These are phyloP conservation scores for Caenorhabditis auriculariae DNA, from an alignment of 2,888 invertebrate genomes.

Conservation along the genomic window DNA sequence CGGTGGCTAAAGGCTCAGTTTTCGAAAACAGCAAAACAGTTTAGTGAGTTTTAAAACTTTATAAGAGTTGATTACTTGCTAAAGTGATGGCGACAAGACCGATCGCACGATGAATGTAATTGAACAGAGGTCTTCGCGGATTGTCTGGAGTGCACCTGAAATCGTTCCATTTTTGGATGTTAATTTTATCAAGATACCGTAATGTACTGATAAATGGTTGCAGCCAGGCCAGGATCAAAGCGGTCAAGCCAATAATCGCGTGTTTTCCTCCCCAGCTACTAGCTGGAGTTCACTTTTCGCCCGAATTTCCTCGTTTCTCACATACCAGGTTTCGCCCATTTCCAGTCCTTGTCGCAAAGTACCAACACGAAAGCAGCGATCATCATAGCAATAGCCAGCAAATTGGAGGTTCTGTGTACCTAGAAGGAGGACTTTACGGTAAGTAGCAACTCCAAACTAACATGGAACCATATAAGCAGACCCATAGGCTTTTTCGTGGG, in stretches of 20 bases:
- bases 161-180: neutral
- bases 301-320: neutral
- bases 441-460: conserved; percentile 3
- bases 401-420: conserved; percentile 42
- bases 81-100: conserved; percentile 36
- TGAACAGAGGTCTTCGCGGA: conserved; percentile 45
- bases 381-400: conserved; percentile 38
- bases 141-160: conserved; percentile 42
- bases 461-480: conserved; percentile 50
- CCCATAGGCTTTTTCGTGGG: conserved; percentile 42
- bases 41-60: neutral
- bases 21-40: neutral
- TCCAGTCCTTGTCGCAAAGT: conserved; percentile 37
- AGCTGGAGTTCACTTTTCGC: neutral
- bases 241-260: conserved; percentile 37
- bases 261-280: conserved; percentile 25
- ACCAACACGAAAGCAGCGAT: conserved; percentile 41
- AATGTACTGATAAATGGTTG: conserved; percentile 45
- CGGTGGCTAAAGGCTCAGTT: conserved; percentile 29
- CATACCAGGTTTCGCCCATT: conserved; percentile 27
- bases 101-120: conserved; percentile 43
- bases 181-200: conserved; percentile 6
- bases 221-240: conserved; percentile 39
- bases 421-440: conserved; percentile 10
- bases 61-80: conserved; percentile 26